Base-by-base conservation (phyloP, 1,140 invertebrate genomes). In the Camponotus floridanus region DNA sequence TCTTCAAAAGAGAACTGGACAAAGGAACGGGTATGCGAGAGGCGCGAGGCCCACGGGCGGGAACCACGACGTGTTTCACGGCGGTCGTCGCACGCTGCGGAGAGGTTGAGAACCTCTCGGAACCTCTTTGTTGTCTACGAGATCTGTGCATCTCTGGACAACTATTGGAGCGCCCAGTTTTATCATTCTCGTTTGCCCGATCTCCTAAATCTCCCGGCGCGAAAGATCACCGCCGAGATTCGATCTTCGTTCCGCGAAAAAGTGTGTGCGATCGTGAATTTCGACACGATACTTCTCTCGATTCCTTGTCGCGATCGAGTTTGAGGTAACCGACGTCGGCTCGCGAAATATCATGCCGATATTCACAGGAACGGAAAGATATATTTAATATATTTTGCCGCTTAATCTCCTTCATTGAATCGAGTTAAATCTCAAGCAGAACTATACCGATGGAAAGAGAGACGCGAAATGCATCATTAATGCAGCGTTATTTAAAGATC, bases 51-150 rank as follows among this genome's bases (percentile, higher is more conserved):
- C 51, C 48, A 61, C 76, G 39, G 61, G 61, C 48, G 36, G 59
- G 31, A n/a, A 33, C 48, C 9, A 59, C 36, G 48, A 39, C 51
- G 67, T 67, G 70, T 61, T 71, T 68, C 70, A 31, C 71, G 84
- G 79, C 81, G 88, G 59, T 18, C 39, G 1, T 31, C 64, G 70
- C 11, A 48, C 61, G 76, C 45, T 45, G 1, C 55, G 51, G 21
- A 74, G 21, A 74, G 86, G 85, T 88, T 91, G 91, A 90, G 91
- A 91, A 90, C 88, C 90, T 51, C 48, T 51, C 88, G 85, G 70
- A 39, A 26, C 26, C 84, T 91, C 91, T 92, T 92, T 92, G 79
- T 83, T 83, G 92, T 93, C 88, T 91, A 92, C 90, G 85, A 85
- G 65, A 79, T 84, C 88, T 70, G 65, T 67, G 42, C 21, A 73